A percentile compares a stretch with the other conserved stretches of the same genome.
phyloP scores from a whole-genome alignment of 2,888 invertebrate species.

The Mechanitis messenoides region DNA sequence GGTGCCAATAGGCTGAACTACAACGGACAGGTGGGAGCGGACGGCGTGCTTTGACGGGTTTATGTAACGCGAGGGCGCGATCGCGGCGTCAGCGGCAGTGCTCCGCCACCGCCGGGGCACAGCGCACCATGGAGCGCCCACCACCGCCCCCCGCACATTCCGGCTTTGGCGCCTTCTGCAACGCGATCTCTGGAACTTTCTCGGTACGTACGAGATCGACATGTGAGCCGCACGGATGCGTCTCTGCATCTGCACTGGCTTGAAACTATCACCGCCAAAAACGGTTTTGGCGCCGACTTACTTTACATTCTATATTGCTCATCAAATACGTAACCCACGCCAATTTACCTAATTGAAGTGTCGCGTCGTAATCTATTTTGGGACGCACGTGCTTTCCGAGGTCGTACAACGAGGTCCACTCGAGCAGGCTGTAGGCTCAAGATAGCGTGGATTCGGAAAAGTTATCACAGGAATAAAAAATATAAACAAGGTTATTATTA shows the following conservation, averaged over 20 bases:
- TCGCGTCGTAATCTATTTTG: conserved; percentile 54
- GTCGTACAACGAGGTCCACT: conserved; percentile 48
- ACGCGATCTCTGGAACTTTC: conserved; percentile 70
- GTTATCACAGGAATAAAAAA: conserved; percentile 64
- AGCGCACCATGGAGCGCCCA: conserved; percentile 55
- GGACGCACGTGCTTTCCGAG: conserved; percentile 71
- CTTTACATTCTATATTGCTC: conserved; percentile 32
- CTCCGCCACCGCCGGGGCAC: conserved; percentile 54
- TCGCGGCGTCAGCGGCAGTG: conserved; percentile 52
- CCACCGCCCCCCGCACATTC: conserved; percentile 49
- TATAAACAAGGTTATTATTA: conserved; percentile 76
- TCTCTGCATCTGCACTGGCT: conserved; percentile 26
- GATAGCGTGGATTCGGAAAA: conserved; percentile 50
- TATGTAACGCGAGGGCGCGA: conserved; percentile 55
- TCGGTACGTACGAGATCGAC: conserved; percentile 59
- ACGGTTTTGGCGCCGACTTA: conserved; percentile 51
- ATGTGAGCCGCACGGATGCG: conserved; percentile 23
- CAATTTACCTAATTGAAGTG: conserved; percentile 39
- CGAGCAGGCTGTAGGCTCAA: conserved; percentile 33
- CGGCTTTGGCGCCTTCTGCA: conserved; percentile 73
- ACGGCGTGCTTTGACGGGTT: conserved; percentile 59
- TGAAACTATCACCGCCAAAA: conserved; percentile 40
- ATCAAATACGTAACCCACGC: conserved; percentile 27
- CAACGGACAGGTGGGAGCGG: conserved; percentile 71
- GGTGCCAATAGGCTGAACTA: conserved; percentile 63